These are phyloP conservation scores for Acanthornis magna DNA, from an alignment of 2,797 vertebrate genomes.

Conservation along the genomic window DNA sequence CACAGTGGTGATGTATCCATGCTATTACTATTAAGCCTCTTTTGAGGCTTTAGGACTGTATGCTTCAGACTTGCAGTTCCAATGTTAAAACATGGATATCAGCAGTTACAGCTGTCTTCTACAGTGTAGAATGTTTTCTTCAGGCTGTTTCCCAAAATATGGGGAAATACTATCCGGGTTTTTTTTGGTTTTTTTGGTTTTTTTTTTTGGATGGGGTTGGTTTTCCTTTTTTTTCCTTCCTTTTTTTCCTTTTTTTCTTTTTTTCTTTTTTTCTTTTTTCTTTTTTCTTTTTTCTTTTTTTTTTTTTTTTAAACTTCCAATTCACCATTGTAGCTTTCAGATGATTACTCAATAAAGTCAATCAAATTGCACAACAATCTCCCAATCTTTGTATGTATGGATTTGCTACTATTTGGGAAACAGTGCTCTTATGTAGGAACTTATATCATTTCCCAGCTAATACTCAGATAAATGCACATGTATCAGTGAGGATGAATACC, in stretches of 20 bases:
- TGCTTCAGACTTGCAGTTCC: conserved; percentile 41
- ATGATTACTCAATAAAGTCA: conserved; percentile 75
- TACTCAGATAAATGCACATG: neutral
- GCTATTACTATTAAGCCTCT: conserved; percentile 56
- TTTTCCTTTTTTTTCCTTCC: too few relatives aligned
- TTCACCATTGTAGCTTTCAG: conserved; percentile 71
- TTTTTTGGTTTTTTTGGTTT: conserved; percentile 34
- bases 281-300: rapidly evolving
- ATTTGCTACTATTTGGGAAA: neutral
- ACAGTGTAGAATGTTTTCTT: conserved; percentile 77
- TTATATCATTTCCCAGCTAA: neutral
- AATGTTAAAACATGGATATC: conserved; percentile 60
- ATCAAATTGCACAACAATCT: conserved; percentile 54
- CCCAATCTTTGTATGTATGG: conserved; percentile 4
- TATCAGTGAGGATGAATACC: neutral
- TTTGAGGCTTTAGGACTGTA: conserved; percentile 62
- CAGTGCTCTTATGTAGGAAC: neutral
- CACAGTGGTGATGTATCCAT: conserved; percentile 50
- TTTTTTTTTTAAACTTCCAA: neutral
- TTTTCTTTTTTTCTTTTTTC: neutral
- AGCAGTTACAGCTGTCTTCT: conserved; percentile 74
- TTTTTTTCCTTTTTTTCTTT: rapidly evolving
- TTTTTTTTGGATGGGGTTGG: neutral
- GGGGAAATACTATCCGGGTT: conserved; percentile 38
- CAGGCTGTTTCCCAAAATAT: conserved; percentile 73